A percentile compares a stretch with the other conserved stretches of the same genome.
phyloP scores from a whole-genome alignment of 2,888 invertebrate genomes.

The Caenorhabditis sp. region DNA sequence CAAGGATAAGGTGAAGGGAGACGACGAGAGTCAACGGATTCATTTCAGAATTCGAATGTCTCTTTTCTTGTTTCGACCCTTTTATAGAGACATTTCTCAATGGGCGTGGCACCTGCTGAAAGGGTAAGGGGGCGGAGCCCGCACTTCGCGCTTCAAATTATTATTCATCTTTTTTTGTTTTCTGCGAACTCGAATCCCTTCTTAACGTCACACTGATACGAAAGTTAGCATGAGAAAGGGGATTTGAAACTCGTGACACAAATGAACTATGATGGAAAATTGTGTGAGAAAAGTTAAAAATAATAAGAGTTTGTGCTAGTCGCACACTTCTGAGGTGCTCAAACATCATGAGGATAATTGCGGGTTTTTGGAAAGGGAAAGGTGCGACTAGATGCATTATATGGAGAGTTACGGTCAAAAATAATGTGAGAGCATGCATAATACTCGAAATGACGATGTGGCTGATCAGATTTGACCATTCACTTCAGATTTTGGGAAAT shows the following conservation, averaged over 20 bases:
- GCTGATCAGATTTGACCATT: too few relatives aligned
- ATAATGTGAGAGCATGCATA: conserved; percentile 3
- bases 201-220: conserved; percentile 6
- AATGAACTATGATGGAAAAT: conserved; percentile 19
- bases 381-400: not conserved
- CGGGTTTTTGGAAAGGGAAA: not conserved
- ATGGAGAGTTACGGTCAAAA: not conserved
- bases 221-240: conserved; percentile 7
- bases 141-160: not conserved
- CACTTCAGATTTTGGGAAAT: too few relatives aligned
- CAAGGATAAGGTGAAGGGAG: not conserved
- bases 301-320: conserved; percentile 10
- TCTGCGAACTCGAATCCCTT: not conserved
- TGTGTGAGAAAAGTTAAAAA: conserved; percentile 15
- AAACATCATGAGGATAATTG: conserved; percentile 9
- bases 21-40: not conserved
- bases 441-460: not conserved
- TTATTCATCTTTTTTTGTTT: conserved; percentile 1
- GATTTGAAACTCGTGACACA: conserved; percentile 30
- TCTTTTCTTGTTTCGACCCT: not conserved
- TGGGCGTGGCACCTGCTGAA: conserved; percentile 6
- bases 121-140: not conserved
- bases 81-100: not conserved
- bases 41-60: conserved; percentile 2
- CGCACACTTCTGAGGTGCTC: conserved; percentile 4